Evolutionary conservation across 2,797 vertebrate genomes (phyloP), one percentile per base, ranked within the genome.

Genomic region (Ceyx erithaca): DNA sequence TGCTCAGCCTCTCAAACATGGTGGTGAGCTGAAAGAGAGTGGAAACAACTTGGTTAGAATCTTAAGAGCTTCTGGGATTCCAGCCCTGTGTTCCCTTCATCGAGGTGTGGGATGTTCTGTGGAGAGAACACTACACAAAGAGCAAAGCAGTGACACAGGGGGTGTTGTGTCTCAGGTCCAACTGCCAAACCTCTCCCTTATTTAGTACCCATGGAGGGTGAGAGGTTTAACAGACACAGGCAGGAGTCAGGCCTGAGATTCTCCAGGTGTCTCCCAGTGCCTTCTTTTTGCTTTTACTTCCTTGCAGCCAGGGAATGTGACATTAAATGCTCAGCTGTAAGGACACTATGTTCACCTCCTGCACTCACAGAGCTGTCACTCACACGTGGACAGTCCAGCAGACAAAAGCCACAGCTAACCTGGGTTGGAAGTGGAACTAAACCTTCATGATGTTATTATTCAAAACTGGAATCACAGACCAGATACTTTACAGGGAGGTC

Each of bases 1-100:
- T 72, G 95, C 97, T 98, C 97, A 99, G 71, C 87, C 97, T 98
- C 97, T 99, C 99, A 95, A 98, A 98, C 97, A 98, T 97, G 71
- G 94, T 54, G 14, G 97, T 98, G 79, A 99, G 96, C 99, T 99
- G 95, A 87, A 96, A 86, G n/a, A 86, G n/a, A 90, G 86, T 92
- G 89, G 73, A 84, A 95, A 91, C 54, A 83, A 91, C 26, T 71
- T 5, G 37, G 10, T 69, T 92, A 70, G 10, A 73, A 33, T 3
- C 25, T 41, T 33, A 20, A 54, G 54, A 22, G 48, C 28, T 76
- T 10, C 52, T 52, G 31, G n/a, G 48, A 76, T 5, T 43, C 20
- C n/a, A 35, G 4, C n/a, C n/a, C 54, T 54, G 23, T 4, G 10
- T 41, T 77, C 64, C 26, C 14, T 13, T 46, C n/a, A 28, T 7